These are phyloP conservation scores for Lasioglossum albipes DNA, from an alignment of 1,140 invertebrate genomes.

Conservation along the genomic window DNA sequence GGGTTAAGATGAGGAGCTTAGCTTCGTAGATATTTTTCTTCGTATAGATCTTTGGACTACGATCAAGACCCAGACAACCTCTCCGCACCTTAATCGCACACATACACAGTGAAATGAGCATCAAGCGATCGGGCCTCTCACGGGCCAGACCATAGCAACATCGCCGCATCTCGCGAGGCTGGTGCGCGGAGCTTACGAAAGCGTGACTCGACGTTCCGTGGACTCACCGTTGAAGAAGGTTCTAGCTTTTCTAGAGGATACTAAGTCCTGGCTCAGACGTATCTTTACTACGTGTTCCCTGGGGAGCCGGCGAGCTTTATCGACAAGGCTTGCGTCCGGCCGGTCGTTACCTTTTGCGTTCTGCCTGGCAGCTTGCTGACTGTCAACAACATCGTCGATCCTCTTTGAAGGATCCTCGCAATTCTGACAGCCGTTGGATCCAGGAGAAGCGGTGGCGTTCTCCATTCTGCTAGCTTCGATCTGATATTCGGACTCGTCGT, in stretches of 20 bases:
- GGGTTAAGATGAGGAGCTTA: too few relatives aligned
- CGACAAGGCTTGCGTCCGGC: conserved; percentile 60
- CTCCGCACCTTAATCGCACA: not conserved
- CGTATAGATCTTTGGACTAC: not conserved
- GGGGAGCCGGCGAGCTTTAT: conserved; percentile 73
- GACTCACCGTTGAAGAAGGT: conserved; percentile 78
- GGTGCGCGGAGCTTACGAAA: conserved; percentile 49
- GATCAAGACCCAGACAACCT: conserved; percentile 10
- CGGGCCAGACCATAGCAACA: conserved; percentile 19
- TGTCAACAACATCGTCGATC: conserved; percentile 71
- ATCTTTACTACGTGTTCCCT: conserved; percentile 75
- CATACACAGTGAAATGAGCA: conserved; percentile 5
- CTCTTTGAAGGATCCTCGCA: conserved; percentile 65
- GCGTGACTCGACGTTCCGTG: conserved; percentile 48
- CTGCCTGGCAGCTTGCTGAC: conserved; percentile 43
- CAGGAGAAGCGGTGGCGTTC: conserved; percentile 30
- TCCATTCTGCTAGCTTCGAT: conserved; percentile 59
- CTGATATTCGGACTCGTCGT: conserved; percentile 61
- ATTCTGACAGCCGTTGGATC: conserved; percentile 1
- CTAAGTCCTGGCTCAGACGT: conserved; percentile 67
- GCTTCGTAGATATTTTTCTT: too few relatives aligned
- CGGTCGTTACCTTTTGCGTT: conserved; percentile 33
- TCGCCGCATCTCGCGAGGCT: not conserved
- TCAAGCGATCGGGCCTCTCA: not conserved
- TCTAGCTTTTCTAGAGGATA: conserved; percentile 69